phyloP scores from a whole-genome alignment of 2,797 vertebrate species.

The Clarias platycephalus region DNA sequence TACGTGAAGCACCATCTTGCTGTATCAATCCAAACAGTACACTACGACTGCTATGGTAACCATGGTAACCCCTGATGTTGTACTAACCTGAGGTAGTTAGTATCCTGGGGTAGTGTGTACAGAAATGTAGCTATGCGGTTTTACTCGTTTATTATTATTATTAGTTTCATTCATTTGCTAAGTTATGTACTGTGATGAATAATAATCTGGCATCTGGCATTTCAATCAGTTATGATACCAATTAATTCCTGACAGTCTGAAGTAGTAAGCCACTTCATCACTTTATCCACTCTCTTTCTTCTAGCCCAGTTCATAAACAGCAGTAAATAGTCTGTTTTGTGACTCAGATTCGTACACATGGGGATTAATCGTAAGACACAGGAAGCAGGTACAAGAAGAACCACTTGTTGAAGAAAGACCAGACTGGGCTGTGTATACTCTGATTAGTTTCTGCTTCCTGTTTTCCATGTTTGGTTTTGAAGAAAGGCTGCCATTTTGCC shows the following conservation, averaged over 20 bases:
- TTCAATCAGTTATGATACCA: not conserved
- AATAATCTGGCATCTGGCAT: not conserved
- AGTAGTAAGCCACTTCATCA: not conserved
- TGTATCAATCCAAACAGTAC: not conserved
- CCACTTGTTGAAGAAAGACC: slow-evolving; percentile 45
- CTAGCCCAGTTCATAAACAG: not conserved
- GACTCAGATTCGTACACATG: not conserved
- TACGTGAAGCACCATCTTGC: not conserved
- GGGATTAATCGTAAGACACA: not conserved
- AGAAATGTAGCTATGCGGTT: not conserved
- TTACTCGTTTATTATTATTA: not conserved
- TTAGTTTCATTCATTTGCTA: not conserved
- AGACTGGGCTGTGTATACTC: not conserved
- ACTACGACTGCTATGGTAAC: not conserved
- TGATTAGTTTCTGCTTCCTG: slow-evolving; percentile 29
- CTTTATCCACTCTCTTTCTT: not conserved
- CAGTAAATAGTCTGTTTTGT: not conserved
- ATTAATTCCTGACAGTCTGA: not conserved
- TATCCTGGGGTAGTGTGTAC: slow-evolving; percentile 18
- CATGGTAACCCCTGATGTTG: slow-evolving; percentile 11
- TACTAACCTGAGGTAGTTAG: not conserved
- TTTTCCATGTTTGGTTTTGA: slow-evolving; percentile 46
- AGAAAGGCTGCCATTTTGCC: slow-evolving; percentile 47
- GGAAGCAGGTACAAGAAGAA: not conserved
- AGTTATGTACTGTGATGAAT: not conserved